Evolutionary conservation across 2,888 invertebrate species (phyloP).

Genomic region (Ctenicera cuprea): DNA sequence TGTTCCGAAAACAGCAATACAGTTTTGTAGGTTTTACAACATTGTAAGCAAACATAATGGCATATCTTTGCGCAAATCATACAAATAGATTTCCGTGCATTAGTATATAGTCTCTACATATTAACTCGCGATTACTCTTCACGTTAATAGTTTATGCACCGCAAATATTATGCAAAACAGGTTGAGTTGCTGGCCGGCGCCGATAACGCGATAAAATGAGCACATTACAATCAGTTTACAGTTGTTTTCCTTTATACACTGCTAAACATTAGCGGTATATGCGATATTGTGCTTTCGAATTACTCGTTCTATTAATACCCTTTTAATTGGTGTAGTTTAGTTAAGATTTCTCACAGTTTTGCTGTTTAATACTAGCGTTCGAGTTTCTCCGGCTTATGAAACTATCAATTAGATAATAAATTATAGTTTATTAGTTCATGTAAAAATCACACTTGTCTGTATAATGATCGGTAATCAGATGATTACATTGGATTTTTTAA

Average conservation of each 20-base stretch:
- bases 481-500: no score
- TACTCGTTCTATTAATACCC: not conserved
- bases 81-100: no score
- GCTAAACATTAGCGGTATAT: conserved; percentile 14
- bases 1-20: conserved; percentile 1
- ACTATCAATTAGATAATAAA: no score
- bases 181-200: conserved; percentile 23
- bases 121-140: not conserved
- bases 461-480: no score
- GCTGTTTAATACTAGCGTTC: not conserved
- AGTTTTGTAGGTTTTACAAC: not conserved
- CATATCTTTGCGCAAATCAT: no score
- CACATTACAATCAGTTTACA: conserved; percentile 30
- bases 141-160: conserved; percentile 13
- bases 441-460: no score
- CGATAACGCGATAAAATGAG: conserved; percentile 28
- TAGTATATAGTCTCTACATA: not conserved
- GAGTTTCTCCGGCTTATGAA: no score
- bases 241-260: conserved; percentile 24
- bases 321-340: conserved; percentile 4
- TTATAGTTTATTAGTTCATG: no score
- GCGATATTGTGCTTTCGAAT: conserved; percentile 1
- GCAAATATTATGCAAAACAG: conserved; percentile 25
- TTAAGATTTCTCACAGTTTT: not conserved
- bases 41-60: not conserved